Base-by-base conservation (phyloP, 2,113 vertebrate species). In the Dasypus novemcinctus region DNA sequence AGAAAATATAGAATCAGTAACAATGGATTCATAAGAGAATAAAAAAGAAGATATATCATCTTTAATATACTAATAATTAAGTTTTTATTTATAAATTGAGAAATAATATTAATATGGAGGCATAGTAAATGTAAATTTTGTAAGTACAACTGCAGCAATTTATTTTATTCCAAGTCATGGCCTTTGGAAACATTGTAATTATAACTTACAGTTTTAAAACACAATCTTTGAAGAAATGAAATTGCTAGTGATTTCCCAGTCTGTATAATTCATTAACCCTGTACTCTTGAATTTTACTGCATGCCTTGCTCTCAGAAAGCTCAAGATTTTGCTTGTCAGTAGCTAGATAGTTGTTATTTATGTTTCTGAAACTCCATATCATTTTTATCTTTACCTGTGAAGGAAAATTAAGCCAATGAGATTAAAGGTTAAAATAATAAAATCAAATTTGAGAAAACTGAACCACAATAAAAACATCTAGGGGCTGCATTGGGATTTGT, bases 21-120 rank as follows among this genome's bases (percentile, higher is more conserved):
- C 69, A 68, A 87, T 41, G 23, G 38, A 79, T 82, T 78, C 36
- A 41, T 41, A 46, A 81, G 61, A 75, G 27, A 83, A 74, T 83
- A 82, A 88, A 54, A 71, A 41, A 76, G 57, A 92, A 91, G 61
- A 81, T 20, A 85, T 71, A 25, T 5, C 61, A 87, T 52, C 43
- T 84, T 80, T 80, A 83, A 59, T 63, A 43, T 2, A 63, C 9
- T 29, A 74, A 63, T 59, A 27, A 84, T 80, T 85, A 63, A 87
- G 38, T 59, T 91, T 81, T 94, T 91, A 88, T 84, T 93, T 91
- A 41, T 82, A 90, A 91, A 83, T 64, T 64, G 52, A 31, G 63
- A 64, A 64, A 64, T 29, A 64, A 64, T 11, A 64, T 64, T 64
- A 64, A 64, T 64, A 64, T 64, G 27, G 63, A 94, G 61, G 52